Evolutionary conservation across 35 echinoderm and acorn worm genomes (phyloP).

Genomic region (Heliocidaris tuberculata): DNA sequence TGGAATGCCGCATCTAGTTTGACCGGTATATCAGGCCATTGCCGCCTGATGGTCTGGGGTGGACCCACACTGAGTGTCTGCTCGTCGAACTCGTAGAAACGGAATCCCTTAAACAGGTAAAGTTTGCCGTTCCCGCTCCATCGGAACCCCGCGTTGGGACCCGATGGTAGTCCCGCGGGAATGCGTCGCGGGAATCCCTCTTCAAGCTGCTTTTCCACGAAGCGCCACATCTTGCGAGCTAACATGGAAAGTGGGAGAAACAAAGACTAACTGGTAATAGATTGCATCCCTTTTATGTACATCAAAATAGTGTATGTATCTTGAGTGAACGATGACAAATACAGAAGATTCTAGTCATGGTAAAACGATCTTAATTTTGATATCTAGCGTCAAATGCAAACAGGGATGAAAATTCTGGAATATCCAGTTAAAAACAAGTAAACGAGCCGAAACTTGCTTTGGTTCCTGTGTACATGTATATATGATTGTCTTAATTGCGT

Average conservation of each 20-base stretch:
- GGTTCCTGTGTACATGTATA: too few species aligned
- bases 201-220: slow-evolving; percentile 67
- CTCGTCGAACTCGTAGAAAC: slow-evolving; percentile 74
- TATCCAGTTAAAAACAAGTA: too few species aligned
- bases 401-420: too few species aligned
- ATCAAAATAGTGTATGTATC: too few species aligned
- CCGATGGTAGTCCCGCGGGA: slow-evolving; percentile 69
- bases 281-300: too few species aligned
- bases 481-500: too few species aligned
- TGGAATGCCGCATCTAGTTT: slow-evolving; percentile 79
- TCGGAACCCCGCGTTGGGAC: slow-evolving; percentile 70
- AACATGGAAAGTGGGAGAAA: neutral
- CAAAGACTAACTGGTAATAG: too few species aligned
- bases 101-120: slow-evolving; percentile 61
- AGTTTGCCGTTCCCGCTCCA: slow-evolving; percentile 94
- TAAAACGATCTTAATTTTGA: too few species aligned
- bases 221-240: slow-evolving; percentile 84
- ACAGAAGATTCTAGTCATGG: too few species aligned
- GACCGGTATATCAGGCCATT: slow-evolving; percentile 80
- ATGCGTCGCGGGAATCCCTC: slow-evolving; percentile 56
- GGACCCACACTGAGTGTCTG: slow-evolving; percentile 52
- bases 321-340: too few species aligned
- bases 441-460: too few species aligned
- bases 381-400: too few species aligned
- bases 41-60: slow-evolving; percentile 55